Evolutionary conservation across 2,113 vertebrate genomes (phyloP), one percentile per base, ranked within the genome.

Genomic region (Jacana jacana): DNA sequence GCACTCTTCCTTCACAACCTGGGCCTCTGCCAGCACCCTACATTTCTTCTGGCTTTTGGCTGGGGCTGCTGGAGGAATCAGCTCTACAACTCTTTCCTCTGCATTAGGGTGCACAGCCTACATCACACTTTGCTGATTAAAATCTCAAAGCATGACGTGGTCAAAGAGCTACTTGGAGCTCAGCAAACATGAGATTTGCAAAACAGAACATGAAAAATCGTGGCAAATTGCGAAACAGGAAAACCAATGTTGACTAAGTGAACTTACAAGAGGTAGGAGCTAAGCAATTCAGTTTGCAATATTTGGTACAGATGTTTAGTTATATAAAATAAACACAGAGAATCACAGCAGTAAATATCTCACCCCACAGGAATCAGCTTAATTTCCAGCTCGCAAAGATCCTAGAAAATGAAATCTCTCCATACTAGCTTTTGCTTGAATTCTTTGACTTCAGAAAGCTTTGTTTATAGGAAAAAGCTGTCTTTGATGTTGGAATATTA

Each of bases 401-500:
- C 25, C 69, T 30, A 30, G 44, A 61, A 81, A 86, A 76, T 25
- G 0, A n/a, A 84, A 65, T 23, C 48, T 81, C 86, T 80, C 83
- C 70, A 46, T 23, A 2, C 49, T 27, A 66, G 77, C 16, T 93
- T 86, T 85, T 79, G 39, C 83, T 85, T 52, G 16, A 76, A 64
- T 91, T 93, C 37, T 69, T 96, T 92, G 17, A 81, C 52, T 96
- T 81, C 86, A 54, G 65, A 49, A 57, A n/a, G 57, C 69, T 93
- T 85, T 92, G 86, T 86, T 94, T 92, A 77, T 54, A 80, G 73
- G 49, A 91, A 92, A 88, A 91, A 64, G 20, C 52, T 73, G 27
- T 57, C 83, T 96, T 96, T 95, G 95, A 96, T 95, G 93, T 85
- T 66, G 66, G 88, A 68, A 82, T 75, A 94, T 82, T 87, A 93